Conservation (phyloP, 2,113 vertebrate species). For the Fulica atra region DNA sequence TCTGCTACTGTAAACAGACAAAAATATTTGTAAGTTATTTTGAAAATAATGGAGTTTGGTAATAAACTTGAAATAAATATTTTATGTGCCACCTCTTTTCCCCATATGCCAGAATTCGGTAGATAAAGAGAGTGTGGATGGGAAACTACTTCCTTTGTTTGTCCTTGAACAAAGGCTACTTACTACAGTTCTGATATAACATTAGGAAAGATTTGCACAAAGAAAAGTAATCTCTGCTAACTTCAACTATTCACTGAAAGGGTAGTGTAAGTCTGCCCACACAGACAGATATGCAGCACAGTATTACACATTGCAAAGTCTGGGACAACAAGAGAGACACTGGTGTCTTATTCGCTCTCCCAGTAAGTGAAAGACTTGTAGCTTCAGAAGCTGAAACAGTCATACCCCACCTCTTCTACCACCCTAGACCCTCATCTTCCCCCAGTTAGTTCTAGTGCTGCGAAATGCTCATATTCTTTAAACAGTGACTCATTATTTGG, state of each 20-base stretch:
- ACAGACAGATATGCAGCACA: neutral
- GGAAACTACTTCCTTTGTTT: neutral
- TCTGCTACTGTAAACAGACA: neutral
- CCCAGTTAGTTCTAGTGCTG: neutral
- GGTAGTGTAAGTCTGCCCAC: neutral
- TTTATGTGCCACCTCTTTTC: neutral
- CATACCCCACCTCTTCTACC: neutral
- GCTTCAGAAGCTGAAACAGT: neutral
- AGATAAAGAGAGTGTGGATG: neutral
- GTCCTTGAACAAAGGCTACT: neutral
- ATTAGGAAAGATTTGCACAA: neutral
- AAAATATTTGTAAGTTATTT: neutral
- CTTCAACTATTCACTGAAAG: neutral
- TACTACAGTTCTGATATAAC: neutral
- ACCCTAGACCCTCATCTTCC: neutral
- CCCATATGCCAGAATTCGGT: fast-evolving
- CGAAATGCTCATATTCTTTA: neutral
- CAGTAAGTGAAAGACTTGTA: neutral
- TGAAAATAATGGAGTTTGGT: neutral
- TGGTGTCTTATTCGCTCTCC: neutral
- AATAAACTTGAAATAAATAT: neutral
- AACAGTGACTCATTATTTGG: neutral
- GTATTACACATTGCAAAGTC: neutral
- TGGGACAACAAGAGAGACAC: neutral
- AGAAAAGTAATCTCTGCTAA: neutral